Conservation (phyloP, 1,140 invertebrate genomes). For the Trichomalopsis sarcophagae region DNA sequence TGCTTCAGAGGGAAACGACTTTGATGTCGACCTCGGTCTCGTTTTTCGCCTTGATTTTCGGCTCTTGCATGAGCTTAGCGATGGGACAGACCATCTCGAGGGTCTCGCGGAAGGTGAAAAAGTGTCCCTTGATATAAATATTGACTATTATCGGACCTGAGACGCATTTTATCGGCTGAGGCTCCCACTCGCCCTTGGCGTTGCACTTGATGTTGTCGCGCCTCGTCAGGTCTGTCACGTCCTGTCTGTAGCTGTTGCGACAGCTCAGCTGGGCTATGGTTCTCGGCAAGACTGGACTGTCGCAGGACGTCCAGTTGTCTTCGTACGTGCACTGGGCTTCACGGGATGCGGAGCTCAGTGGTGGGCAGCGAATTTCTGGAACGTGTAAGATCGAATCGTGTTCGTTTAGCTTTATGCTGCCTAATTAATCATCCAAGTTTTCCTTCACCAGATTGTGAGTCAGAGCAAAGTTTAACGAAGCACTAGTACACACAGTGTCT, state of each 20-base stretch:
- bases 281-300: constrained; percentile 42
- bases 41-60: no score
- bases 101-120: constrained; percentile 34
- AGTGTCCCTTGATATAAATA: constrained; percentile 60
- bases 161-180: constrained; percentile 67
- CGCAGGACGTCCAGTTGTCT: constrained; percentile 56
- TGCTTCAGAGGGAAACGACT: no score
- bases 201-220: constrained; percentile 62
- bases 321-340: constrained; percentile 58
- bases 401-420: no score
- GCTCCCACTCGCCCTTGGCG: constrained; percentile 65
- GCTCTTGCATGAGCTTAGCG: neutral
- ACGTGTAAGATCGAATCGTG: neutral
- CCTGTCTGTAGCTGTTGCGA: constrained; percentile 61
- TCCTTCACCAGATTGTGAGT: neutral
- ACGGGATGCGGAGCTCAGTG: constrained; percentile 58
- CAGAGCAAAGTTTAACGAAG: neutral
- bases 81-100: neutral
- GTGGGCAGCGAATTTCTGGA: constrained; percentile 63
- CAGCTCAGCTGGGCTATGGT: constrained; percentile 63
- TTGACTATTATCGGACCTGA: constrained; percentile 68
- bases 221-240: constrained; percentile 51
- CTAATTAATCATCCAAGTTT: no score
- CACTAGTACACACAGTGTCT: neutral
- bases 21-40: no score